A percentile compares a stretch with the other conserved stretches of the same genome.
Evolutionary conservation across 2,888 invertebrate species (phyloP).

Genomic region (Amphipyra tragopoginis): DNA sequence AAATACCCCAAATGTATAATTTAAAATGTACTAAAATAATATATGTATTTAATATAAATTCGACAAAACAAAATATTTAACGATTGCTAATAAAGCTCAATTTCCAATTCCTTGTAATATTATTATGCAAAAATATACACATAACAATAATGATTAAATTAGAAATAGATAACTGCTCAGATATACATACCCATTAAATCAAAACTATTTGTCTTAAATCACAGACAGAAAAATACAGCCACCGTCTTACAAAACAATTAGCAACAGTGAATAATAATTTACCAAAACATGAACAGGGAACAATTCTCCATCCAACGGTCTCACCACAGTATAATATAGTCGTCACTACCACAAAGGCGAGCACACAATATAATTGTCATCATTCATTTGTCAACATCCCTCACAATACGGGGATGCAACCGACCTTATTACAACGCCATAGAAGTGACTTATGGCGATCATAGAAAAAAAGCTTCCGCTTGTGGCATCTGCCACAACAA

Average conservation of each 20-base stretch:
- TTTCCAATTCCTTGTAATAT: too few relatives aligned
- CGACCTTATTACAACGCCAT: conserved; percentile 68
- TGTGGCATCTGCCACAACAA: conserved; percentile 76
- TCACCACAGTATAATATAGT: conserved; percentile 74
- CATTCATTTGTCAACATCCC: conserved; percentile 83
- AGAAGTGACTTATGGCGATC: conserved; percentile 68
- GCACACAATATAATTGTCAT: conserved; percentile 86
- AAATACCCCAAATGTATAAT: too few relatives aligned
- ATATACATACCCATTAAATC: too few relatives aligned
- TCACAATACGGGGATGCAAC: conserved; percentile 63
- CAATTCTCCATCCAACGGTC: conserved; percentile 53
- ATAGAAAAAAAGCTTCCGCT: conserved; percentile 69
- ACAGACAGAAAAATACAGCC: background rate
- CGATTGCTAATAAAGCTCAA: too few relatives aligned
- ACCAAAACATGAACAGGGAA: conserved; percentile 49
- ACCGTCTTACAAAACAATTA: conserved; percentile 37
- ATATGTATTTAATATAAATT: too few relatives aligned
- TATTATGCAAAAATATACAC: too few relatives aligned
- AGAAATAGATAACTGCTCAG: too few relatives aligned
- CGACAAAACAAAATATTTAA: too few relatives aligned
- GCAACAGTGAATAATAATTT: conserved; percentile 54
- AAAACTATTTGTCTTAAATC: background rate
- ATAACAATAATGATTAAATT: too few relatives aligned
- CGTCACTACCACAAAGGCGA: conserved; percentile 78
- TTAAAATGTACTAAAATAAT: too few relatives aligned